Evolutionary conservation across 1,140 invertebrate genomes (phyloP).

Genomic region (Trichonephila inaurata): DNA sequence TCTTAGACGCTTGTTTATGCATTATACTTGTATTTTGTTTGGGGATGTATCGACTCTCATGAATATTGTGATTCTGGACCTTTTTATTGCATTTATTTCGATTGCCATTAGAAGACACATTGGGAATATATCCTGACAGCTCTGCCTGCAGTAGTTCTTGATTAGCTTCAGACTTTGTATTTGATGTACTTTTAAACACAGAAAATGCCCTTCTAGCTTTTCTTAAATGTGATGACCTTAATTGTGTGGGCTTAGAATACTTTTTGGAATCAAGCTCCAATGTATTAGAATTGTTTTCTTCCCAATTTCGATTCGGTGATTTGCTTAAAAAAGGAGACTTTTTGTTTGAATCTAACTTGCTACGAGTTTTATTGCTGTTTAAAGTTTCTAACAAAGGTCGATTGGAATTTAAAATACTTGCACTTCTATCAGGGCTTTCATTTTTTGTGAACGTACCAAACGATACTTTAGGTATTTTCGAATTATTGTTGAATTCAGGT

Average conservation of each 20-base stretch:
- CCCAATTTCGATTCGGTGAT: not conserved
- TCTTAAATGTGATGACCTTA: not conserved
- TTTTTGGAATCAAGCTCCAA: not conserved
- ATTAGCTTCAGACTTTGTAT: not conserved
- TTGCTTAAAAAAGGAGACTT: not conserved
- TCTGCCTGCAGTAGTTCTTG: not conserved
- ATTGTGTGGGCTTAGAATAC: not conserved
- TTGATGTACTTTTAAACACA: not conserved
- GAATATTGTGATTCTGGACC: no score
- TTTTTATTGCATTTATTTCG: no score
- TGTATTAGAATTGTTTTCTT: not conserved
- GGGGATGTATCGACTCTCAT: no score
- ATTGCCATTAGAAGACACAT: no score
- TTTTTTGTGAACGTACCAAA: not conserved
- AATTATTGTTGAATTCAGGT: no score
- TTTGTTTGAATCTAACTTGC: not conserved
- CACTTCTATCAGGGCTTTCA: not conserved
- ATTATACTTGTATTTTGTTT: no score
- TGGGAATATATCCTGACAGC: no score
- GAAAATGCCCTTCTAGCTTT: not conserved
- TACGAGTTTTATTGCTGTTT: not conserved
- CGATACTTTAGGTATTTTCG: not conserved
- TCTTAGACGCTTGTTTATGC: no score
- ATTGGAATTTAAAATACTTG: not conserved
- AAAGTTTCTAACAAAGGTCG: not conserved